A percentile compares a stretch with the other conserved stretches of the same genome.
Conservation (phyloP, 2,113 vertebrate species). For the Oriolus oriolus region DNA sequence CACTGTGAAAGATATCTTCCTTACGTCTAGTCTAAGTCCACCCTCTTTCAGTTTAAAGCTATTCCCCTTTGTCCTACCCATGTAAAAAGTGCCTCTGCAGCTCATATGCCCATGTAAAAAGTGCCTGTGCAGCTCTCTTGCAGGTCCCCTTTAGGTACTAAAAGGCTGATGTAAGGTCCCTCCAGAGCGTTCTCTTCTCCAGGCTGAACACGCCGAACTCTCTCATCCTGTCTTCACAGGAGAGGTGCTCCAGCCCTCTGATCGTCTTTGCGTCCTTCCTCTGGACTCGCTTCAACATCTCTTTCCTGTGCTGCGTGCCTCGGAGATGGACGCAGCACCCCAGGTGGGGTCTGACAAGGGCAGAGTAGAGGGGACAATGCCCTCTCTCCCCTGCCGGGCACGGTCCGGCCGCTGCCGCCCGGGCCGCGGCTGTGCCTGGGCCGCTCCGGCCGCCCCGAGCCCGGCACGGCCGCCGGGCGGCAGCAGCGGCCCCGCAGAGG, state of each 20-base stretch:
- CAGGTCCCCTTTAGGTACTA: background rate
- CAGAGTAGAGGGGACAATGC: too few species aligned
- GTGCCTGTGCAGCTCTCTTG: background rate
- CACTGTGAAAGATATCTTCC: accelerated
- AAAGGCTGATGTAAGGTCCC: background rate
- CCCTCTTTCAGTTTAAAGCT: background rate
- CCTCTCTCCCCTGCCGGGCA: accelerated
- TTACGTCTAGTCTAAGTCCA: background rate
- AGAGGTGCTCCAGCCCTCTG: background rate
- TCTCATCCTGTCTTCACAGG: background rate
- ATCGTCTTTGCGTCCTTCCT: background rate
- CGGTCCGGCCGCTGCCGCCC: background rate
- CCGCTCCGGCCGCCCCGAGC: too few species aligned
- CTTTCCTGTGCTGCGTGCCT: background rate
- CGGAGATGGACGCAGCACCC: accelerated
- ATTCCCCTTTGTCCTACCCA: background rate
- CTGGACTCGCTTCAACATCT: background rate
- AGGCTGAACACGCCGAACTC: background rate
- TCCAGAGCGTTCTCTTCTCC: background rate
- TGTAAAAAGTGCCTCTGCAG: background rate
- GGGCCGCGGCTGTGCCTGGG: accelerated
- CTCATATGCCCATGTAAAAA: background rate
- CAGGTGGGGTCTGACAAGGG: background rate
- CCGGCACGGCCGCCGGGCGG: too few species aligned
- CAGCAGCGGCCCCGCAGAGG: slow-evolving; percentile 27